Percentiles rank a stretch among this genome's conserved stretches.
Conservation (phyloP, 2,888 invertebrate genomes). For the Zelleria hepariella region DNA sequence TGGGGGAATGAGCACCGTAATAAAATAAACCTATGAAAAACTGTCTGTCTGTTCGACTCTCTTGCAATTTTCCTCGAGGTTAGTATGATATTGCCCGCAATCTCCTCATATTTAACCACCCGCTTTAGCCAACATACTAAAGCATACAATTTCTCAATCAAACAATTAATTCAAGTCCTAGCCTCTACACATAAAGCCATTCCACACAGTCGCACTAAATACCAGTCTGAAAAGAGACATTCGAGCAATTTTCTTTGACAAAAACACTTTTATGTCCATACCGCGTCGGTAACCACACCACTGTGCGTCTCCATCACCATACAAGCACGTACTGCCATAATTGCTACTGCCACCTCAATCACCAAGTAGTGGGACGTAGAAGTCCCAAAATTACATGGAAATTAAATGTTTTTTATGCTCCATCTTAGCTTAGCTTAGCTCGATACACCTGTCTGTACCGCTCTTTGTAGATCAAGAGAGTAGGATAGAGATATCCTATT, state of each 20-base stretch:
- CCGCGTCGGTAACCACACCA: neutral
- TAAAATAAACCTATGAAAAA: too few relatives aligned
- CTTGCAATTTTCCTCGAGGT: neutral
- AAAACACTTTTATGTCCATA: neutral
- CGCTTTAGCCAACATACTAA: neutral
- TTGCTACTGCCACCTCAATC: constrained; percentile 1
- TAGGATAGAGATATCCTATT: too few relatives aligned
- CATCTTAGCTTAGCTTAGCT: too few relatives aligned
- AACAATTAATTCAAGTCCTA: neutral
- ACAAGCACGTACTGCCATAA: neutral
- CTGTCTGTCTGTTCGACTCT: neutral
- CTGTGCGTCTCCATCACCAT: neutral
- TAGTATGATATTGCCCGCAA: neutral
- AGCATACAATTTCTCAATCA: neutral
- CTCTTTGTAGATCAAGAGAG: too few relatives aligned
- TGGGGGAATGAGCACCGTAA: too few relatives aligned
- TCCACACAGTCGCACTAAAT: neutral
- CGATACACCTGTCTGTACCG: too few relatives aligned
- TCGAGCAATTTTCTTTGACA: neutral
- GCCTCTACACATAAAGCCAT: neutral
- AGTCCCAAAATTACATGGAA: too few relatives aligned
- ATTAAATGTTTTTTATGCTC: too few relatives aligned
- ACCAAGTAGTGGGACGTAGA: neutral
- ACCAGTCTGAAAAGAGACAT: neutral
- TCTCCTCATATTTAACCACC: neutral